These are phyloP conservation scores for Grallaria varia DNA, from an alignment of 2,113 vertebrate species.

Conservation along the genomic window DNA sequence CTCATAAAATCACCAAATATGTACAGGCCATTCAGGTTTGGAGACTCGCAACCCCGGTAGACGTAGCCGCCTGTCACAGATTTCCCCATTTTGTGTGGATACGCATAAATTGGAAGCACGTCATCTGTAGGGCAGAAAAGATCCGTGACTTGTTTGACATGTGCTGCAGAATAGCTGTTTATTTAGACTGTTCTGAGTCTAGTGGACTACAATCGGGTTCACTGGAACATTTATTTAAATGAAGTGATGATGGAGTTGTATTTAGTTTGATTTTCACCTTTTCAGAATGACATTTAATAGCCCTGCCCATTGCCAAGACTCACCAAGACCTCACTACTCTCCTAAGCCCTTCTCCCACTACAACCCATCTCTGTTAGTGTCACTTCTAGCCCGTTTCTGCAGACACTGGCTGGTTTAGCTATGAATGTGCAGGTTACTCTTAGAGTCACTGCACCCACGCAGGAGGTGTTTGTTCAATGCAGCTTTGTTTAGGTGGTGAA, in stretches of 20 bases:
- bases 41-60: slow-evolving; percentile 91
- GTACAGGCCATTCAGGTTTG: slow-evolving; percentile 94
- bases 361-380: neutral
- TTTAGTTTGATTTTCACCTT: neutral
- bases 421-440: neutral
- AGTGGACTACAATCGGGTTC: neutral
- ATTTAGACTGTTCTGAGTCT: neutral
- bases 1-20: slow-evolving; percentile 99
- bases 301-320: neutral
- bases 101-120: slow-evolving; percentile 91
- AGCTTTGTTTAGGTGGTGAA: neutral
- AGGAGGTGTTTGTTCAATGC: neutral
- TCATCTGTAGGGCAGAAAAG: slow-evolving; percentile 77
- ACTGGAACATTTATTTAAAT: neutral
- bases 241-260: neutral
- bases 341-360: neutral
- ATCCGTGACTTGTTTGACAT: neutral
- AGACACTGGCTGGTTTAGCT: neutral
- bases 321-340: neutral
- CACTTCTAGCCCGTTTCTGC: neutral
- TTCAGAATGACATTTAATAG: neutral
- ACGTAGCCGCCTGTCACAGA: slow-evolving; percentile 93
- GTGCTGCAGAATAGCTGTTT: neutral
- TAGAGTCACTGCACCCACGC: neutral
- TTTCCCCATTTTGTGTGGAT: slow-evolving; percentile 92